Conservation (phyloP, 2,113 vertebrate species). For the Hepsetus odoe region DNA sequence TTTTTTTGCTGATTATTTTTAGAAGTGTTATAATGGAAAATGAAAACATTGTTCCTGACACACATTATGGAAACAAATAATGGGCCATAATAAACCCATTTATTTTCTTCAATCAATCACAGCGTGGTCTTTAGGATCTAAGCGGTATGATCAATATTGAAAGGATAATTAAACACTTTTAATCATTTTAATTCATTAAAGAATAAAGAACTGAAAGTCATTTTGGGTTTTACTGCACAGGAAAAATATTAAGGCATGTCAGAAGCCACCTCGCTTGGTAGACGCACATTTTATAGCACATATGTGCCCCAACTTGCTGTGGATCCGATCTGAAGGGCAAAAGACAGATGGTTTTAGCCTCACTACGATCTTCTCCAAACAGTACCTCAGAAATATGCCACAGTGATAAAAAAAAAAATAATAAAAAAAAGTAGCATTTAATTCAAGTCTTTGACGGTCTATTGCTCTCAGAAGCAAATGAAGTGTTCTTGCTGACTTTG, state of each 20-base stretch:
- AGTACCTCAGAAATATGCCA: constrained; percentile 1
- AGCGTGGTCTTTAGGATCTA: no score
- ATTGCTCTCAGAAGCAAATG: neutral
- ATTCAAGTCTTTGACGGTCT: neutral
- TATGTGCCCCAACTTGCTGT: constrained; percentile 51
- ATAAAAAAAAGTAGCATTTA: constrained; percentile 12
- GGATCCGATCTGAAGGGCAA: constrained; percentile 41
- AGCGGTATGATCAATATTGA: no score
- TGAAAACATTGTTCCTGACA: constrained; percentile 56
- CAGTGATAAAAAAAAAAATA: constrained; percentile 41
- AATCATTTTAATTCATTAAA: no score
- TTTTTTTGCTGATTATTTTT: constrained; percentile 61
- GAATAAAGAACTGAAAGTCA: neutral
- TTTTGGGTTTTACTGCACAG: constrained; percentile 20
- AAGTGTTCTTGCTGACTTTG: constrained; percentile 7
- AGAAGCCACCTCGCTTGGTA: constrained; percentile 25
- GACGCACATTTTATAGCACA: constrained; percentile 54
- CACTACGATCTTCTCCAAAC: neutral
- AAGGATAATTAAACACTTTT: no score
- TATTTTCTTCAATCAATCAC: no score
- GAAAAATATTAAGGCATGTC: constrained; percentile 37
- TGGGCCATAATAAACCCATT: no score
- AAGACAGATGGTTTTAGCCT: constrained; percentile 12
- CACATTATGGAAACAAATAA: neutral
- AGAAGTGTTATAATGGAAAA: constrained; percentile 62